These are phyloP conservation scores for Scelioninae gen. 2 DNA, from an alignment of 2,888 invertebrate species.

Conservation along the genomic window DNA sequence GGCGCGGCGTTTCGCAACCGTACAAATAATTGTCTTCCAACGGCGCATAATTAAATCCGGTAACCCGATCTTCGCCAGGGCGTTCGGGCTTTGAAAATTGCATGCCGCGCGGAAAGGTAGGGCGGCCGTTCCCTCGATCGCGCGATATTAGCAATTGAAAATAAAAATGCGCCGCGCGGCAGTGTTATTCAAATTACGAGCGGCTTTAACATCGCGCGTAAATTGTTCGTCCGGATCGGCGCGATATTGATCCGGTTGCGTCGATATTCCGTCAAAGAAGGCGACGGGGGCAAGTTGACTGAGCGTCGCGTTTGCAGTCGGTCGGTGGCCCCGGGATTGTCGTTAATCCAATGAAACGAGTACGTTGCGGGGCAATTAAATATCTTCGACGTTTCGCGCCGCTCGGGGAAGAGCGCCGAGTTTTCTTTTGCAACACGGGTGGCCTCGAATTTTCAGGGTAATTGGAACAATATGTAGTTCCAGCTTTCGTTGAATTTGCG, in stretches of 20 bases:
- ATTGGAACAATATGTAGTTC: too few species aligned
- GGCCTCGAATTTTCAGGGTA: too few species aligned
- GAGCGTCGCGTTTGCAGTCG: conserved; percentile 36
- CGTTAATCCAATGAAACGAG: conserved; percentile 25
- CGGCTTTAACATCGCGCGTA: conserved; percentile 36
- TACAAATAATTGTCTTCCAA: conserved; percentile 38
- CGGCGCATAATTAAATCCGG: conserved; percentile 44
- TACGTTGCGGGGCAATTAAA: too few species aligned
- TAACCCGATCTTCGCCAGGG: conserved; percentile 33
- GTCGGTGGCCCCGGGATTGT: conserved; percentile 37
- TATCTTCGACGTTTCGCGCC: too few species aligned
- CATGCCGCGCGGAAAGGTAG: conserved; percentile 15
- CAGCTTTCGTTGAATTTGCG: too few species aligned
- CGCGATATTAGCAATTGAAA: conserved; percentile 46
- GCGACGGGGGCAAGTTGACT: conserved; percentile 28
- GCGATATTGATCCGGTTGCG: conserved; percentile 38
- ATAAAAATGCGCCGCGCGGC: conserved; percentile 34
- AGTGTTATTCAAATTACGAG: conserved; percentile 44
- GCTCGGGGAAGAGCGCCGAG: too few species aligned
- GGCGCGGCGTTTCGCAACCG: conserved; percentile 18
- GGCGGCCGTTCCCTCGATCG: conserved; percentile 12
- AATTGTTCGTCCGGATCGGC: conserved; percentile 40
- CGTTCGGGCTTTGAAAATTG: conserved; percentile 23
- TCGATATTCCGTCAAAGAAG: conserved; percentile 46
- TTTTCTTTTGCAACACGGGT: too few species aligned